These are phyloP conservation scores for Spheniscus humboldti DNA, from an alignment of 2,797 vertebrate species.

Conservation along the genomic window DNA sequence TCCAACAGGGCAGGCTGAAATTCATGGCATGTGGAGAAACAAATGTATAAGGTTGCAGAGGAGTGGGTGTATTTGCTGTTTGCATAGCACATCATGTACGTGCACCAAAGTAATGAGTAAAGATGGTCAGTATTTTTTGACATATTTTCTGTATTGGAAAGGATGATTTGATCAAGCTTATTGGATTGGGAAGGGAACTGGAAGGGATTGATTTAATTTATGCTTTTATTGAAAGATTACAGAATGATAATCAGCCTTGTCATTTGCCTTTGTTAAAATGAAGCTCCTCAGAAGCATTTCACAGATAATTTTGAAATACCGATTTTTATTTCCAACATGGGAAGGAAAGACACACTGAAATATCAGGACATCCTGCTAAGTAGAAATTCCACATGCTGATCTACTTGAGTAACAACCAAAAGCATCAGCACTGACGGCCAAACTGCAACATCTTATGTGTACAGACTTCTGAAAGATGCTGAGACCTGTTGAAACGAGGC, in stretches of 20 bases:
- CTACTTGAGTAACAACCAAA: neutral
- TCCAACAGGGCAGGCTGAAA: neutral
- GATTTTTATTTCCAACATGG: neutral
- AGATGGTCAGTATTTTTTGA: neutral
- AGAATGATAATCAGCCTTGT: neutral
- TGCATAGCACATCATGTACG: neutral
- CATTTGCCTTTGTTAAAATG: neutral
- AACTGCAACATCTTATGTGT: neutral
- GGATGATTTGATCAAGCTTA: neutral
- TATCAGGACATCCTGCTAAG: neutral
- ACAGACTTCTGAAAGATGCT: neutral
- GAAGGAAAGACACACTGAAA: neutral
- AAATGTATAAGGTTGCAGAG: neutral
- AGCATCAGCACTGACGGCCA: neutral
- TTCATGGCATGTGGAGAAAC: rapidly evolving
- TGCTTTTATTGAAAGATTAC: neutral
- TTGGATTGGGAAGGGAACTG: neutral
- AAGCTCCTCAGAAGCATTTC: neutral
- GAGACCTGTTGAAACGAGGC: neutral
- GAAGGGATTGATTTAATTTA: neutral
- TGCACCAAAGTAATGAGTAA: neutral
- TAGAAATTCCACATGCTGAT: neutral
- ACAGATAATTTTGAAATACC: neutral
- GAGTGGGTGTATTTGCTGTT: neutral
- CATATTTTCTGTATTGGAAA: neutral